Evolutionary conservation across 2,888 invertebrate genomes (phyloP).

Genomic region (Agrochola macilenta): DNA sequence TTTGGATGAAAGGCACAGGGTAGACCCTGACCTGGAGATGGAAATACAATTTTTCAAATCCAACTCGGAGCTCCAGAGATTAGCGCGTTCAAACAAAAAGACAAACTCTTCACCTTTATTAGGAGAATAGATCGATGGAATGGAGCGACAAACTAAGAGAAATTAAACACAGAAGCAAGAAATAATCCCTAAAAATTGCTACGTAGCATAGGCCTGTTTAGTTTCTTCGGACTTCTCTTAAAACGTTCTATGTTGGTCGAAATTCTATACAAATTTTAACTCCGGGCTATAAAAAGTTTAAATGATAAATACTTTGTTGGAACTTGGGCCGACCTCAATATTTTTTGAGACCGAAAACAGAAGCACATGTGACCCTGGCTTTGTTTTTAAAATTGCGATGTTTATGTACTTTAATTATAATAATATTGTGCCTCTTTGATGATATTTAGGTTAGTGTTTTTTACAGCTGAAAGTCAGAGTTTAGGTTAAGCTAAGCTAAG

Average conservation of each 20-base stretch:
- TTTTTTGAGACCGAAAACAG: constrained; percentile 7
- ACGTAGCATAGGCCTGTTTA: not conserved
- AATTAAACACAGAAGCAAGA: not conserved
- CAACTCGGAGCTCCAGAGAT: too few relatives aligned
- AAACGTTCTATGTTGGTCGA: not conserved
- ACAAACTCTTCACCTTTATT: too few relatives aligned
- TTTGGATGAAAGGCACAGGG: too few relatives aligned
- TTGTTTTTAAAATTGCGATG: constrained; percentile 27
- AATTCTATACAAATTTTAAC: constrained; percentile 7
- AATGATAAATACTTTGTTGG: constrained; percentile 19
- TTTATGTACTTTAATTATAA: not conserved
- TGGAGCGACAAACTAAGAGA: too few relatives aligned
- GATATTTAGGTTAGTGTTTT: not conserved
- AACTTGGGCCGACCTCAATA: constrained; percentile 16
- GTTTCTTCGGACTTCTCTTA: not conserved
- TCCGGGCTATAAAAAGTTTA: constrained; percentile 21
- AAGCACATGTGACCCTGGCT: not conserved
- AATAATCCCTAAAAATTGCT: not conserved
- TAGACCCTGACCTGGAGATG: too few relatives aligned
- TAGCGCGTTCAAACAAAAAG: too few relatives aligned
- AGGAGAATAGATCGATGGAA: too few relatives aligned
- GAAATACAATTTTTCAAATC: too few relatives aligned
- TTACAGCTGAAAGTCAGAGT: not conserved
- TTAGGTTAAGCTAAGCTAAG: not conserved
- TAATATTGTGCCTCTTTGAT: not conserved